Conservation (phyloP, 2,797 vertebrate species). For the Vipera latastei region DNA sequence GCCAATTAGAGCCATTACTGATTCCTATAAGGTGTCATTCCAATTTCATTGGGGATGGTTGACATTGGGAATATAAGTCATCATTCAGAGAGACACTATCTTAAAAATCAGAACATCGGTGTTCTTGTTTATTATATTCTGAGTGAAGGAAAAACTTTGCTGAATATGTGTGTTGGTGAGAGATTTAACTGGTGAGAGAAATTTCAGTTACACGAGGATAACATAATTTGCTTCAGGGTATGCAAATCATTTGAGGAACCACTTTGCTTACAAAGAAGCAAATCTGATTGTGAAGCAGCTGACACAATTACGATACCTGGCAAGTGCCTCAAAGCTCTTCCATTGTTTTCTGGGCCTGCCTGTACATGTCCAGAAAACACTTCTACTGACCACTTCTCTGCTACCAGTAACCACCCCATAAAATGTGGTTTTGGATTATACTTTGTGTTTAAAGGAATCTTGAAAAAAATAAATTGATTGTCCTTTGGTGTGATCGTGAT, state of each 20-base stretch:
- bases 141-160: not conserved
- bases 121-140: not conserved
- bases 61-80: not conserved
- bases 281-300: not conserved
- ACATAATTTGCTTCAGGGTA: not conserved
- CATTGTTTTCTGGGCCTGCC: not conserved
- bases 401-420: not conserved
- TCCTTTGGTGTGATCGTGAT: not conserved
- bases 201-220: not conserved
- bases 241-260: not conserved
- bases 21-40: not conserved
- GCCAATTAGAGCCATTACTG: not conserved
- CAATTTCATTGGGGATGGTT: not conserved
- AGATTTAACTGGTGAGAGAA: not conserved
- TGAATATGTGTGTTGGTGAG: not conserved
- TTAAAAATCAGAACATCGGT: not conserved
- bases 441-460: not conserved
- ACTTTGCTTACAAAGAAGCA: not conserved
- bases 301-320: not conserved
- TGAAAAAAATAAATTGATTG: slow-evolving; percentile 12
- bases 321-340: not conserved
- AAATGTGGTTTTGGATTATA: not conserved
- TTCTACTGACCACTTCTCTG: not conserved
- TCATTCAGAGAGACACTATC: not conserved
- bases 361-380: not conserved